Conservation (phyloP, 2,797 vertebrate species). For the Brachymystax lenok region DNA sequence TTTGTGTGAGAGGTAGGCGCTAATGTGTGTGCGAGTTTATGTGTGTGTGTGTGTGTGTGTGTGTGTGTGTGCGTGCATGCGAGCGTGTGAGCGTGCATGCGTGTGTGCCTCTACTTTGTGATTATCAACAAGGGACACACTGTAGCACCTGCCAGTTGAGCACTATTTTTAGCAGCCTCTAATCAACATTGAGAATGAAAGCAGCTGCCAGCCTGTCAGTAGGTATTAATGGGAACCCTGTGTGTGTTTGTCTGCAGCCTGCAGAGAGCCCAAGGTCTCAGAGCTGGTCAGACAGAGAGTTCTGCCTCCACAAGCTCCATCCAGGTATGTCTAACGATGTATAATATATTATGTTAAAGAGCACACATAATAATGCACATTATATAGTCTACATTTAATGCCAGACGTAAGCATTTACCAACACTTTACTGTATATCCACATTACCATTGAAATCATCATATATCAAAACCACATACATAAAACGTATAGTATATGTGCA, state of each 20-base stretch:
- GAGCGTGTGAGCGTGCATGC: not conserved
- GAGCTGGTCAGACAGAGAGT: constrained; percentile 91
- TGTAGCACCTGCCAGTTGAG: not conserved
- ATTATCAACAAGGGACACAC: not conserved
- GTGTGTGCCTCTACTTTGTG: not conserved
- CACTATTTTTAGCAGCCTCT: not conserved
- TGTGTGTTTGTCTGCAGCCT: constrained; percentile 77
- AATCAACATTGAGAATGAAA: constrained; percentile 14
- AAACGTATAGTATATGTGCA: not conserved
- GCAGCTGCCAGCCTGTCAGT: constrained; percentile 5
- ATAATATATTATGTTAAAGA: not conserved
- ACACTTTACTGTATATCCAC: not conserved
- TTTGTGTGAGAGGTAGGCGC: constrained; percentile 90
- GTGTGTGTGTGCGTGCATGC: not conserved
- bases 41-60: constrained; percentile 1
- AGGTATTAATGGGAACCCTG: constrained; percentile 1
- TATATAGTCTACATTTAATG: not conserved
- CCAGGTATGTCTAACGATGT: constrained; percentile 74
- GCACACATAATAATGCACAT: not conserved
- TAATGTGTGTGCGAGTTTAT: constrained; percentile 15
- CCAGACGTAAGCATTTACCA: not conserved
- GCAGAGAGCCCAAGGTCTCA: constrained; percentile 93
- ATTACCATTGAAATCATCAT: not conserved
- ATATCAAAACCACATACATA: too few relatives aligned
- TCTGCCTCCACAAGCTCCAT: constrained; percentile 84